Base-by-base conservation (phyloP, 2,113 vertebrate genomes). In the Trematocara nigrifrons region DNA sequence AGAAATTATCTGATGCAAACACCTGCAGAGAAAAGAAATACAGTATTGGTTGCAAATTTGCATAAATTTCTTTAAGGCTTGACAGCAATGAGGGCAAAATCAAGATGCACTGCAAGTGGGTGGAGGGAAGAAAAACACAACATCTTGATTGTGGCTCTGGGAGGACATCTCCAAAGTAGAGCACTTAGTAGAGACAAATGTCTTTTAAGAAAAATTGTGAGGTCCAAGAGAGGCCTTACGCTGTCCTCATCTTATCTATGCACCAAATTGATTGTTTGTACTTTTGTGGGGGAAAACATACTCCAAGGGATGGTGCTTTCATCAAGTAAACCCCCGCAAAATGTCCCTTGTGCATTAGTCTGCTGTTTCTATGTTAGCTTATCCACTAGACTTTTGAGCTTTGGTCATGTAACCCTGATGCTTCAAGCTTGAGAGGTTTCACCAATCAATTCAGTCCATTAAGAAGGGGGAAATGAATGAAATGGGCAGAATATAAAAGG, bases 231-330 rank as follows among this genome's bases (percentile, higher is more conserved):
- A 84, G 86, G 92, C 83, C 87, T 90, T 79, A 82, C 80, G 89
- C 91, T 74, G 82, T 90, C 91, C 86, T 89, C 90, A 79, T 94
- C 87, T 94, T 89, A 92, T 92, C 87, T 83, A 69, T 80, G 89
- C 84, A 85, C 88, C 85, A 87, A 93, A 95, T 95, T 94, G 94
- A 94, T 94, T 94, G 91, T 93, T 93, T 93, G 91, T 93, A 92
- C 91, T 93, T 93, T 93, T 92, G 89, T 84, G 79, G 90, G 90
- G 83, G 85, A 76, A 95, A 94, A 93, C 82, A 64, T 86, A 90
- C 88, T 90, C 87, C 1, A 15, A 64, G 82, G 87, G 82, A 91
- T 52, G 82, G 61, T 66, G 89, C 87, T 94, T 93, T 94, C 90
- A 94, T 95, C 93, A 92, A 93, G 80, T 84, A 85, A 91, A 93